phyloP scores from a whole-genome alignment of 2,113 vertebrate species.

The Chlamydotis undulata region DNA sequence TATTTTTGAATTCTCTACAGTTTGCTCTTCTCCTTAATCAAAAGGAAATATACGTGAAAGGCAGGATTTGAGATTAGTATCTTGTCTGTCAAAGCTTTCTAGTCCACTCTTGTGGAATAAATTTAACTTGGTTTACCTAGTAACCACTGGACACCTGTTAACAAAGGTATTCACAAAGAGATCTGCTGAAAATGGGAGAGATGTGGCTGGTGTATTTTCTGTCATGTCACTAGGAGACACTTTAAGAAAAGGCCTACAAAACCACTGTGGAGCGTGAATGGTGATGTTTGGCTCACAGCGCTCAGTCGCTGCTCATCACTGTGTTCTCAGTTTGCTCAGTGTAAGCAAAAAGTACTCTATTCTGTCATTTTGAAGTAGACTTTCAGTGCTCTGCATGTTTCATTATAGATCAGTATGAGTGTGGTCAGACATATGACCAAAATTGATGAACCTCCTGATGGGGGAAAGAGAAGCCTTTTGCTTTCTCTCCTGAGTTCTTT shows the following conservation, averaged over 20 bases:
- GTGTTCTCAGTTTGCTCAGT: background rate
- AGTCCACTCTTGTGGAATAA: background rate
- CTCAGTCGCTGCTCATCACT: background rate
- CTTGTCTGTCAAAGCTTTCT: background rate
- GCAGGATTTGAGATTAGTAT: background rate
- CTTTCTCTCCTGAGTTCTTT: background rate
- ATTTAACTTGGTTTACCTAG: background rate
- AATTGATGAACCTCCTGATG: background rate
- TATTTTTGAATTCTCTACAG: background rate
- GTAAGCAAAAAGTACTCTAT: background rate
- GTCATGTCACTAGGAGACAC: background rate
- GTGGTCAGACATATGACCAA: background rate
- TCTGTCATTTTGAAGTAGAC: background rate
- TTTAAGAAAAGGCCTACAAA: background rate
- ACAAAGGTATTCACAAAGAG: background rate
- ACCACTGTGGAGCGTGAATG: background rate
- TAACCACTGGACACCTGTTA: background rate
- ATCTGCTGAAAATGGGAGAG: background rate
- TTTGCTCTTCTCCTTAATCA: background rate
- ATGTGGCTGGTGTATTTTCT: background rate
- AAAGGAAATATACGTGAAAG: background rate
- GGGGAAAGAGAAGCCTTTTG: background rate
- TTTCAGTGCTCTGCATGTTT: background rate
- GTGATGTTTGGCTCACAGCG: background rate
- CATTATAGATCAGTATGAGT: background rate